phyloP scores from a whole-genome alignment of 2,797 vertebrate species.

The Lagocephalus sceleratus region DNA sequence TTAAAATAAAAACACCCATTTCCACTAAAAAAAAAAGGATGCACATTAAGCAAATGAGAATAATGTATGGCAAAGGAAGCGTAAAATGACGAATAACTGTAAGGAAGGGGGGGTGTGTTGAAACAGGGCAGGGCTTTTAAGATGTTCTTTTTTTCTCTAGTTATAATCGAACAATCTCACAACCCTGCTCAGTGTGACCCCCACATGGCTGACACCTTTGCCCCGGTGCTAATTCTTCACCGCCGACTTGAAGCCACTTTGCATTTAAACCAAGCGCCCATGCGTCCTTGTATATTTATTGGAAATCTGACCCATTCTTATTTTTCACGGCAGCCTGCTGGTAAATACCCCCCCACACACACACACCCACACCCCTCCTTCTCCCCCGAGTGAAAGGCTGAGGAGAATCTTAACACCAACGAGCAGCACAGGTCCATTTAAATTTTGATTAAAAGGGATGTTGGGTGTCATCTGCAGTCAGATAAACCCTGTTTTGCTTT shows the following conservation, averaged over 20 bases:
- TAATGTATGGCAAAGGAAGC: background rate
- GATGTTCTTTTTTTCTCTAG: constrained; percentile 1
- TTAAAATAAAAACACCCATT: constrained; percentile 26
- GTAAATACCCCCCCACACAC: background rate
- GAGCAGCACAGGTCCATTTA: constrained; percentile 1
- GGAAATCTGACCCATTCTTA: constrained; percentile 46
- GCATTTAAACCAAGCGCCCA: constrained; percentile 34
- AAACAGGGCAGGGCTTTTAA: constrained; percentile 18
- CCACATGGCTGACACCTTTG: background rate
- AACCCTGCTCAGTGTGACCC: background rate
- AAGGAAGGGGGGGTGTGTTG: no score
- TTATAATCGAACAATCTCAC: background rate
- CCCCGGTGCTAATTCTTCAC: background rate
- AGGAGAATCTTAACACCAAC: constrained; percentile 16
- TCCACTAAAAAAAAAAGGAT: constrained; percentile 12
- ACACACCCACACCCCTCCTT: no score
- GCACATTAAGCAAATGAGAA: constrained; percentile 15
- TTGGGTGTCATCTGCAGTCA: background rate
- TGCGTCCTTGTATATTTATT: constrained; percentile 44
- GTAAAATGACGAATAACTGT: background rate
- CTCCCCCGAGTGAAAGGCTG: constrained; percentile 6
- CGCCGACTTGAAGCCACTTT: constrained; percentile 14
- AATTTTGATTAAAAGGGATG: background rate
- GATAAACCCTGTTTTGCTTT: no score
- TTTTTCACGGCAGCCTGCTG: constrained; percentile 8